These are phyloP conservation scores for Aspidiotus rigidus DNA, from an alignment of 2,888 invertebrate species.

Conservation along the genomic window DNA sequence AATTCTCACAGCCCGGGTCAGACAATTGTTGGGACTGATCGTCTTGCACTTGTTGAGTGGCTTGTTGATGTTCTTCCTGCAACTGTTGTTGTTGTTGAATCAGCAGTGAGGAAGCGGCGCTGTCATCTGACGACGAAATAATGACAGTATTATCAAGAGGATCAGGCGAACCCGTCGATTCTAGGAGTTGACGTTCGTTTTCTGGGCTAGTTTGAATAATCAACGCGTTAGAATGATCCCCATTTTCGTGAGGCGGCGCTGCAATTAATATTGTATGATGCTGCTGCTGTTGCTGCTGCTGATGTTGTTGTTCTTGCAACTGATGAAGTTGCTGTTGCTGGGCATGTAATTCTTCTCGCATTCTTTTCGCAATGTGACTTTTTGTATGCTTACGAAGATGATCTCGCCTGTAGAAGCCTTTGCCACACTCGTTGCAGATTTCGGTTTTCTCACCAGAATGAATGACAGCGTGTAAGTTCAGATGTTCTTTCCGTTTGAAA, in stretches of 20 bases:
- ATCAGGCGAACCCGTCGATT: slow-evolving; percentile 1
- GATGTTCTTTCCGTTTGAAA: slow-evolving; percentile 71
- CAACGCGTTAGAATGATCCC: slow-evolving; percentile 15
- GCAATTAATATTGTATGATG: slow-evolving; percentile 24
- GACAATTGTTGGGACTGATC: slow-evolving; percentile 10
- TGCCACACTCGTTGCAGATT: slow-evolving; percentile 65
- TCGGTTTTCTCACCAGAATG: slow-evolving; percentile 77
- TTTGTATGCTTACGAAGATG: slow-evolving; percentile 72
- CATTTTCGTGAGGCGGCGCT: slow-evolving; percentile 13
- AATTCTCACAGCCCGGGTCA: too few relatives aligned
- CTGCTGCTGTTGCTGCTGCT: slow-evolving; percentile 38
- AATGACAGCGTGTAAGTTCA: slow-evolving; percentile 73
- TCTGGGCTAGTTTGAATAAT: slow-evolving; percentile 19
- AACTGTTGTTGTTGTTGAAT: slow-evolving; percentile 25
- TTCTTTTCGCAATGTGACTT: slow-evolving; percentile 63
- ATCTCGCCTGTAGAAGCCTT: slow-evolving; percentile 76
- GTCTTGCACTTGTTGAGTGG: not conserved
- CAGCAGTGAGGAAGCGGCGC: not conserved
- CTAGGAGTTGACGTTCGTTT: slow-evolving; percentile 7
- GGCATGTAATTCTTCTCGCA: slow-evolving; percentile 53
- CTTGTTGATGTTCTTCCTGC: slow-evolving; percentile 8
- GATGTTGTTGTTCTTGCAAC: slow-evolving; percentile 40
- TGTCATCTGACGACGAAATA: slow-evolving; percentile 13
- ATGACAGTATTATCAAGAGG: slow-evolving; percentile 21
- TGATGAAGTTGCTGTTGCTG: slow-evolving; percentile 44